These are phyloP conservation scores for Chionodraco myersi DNA, from an alignment of 2,113 vertebrate species.

Conservation along the genomic window DNA sequence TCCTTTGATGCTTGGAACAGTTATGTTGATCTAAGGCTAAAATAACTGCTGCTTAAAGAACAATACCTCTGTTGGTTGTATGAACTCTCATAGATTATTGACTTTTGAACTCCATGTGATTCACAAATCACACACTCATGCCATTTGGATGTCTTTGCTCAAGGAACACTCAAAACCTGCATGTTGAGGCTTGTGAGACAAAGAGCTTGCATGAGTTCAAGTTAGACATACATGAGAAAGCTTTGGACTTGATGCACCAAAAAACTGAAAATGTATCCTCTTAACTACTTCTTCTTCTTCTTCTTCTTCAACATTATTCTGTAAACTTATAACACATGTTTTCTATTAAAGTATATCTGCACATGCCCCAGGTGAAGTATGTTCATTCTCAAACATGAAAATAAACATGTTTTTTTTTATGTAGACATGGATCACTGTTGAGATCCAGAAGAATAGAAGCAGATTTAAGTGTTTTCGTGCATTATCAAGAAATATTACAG, in stretches of 20 bases:
- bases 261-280: background rate
- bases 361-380: background rate
- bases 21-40: background rate
- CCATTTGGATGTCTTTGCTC: conserved; percentile 9
- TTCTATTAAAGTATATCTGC: background rate
- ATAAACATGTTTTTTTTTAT: no score
- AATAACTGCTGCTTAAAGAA: background rate
- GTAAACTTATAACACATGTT: background rate
- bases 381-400: background rate
- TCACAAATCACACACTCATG: conserved; percentile 2
- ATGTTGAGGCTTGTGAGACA: conserved; percentile 42
- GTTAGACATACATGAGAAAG: background rate
- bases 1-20: background rate
- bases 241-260: background rate
- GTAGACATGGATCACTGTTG: no score
- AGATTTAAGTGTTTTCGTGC: background rate
- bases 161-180: background rate
- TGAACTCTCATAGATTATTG: background rate
- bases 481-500: background rate
- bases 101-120: background rate
- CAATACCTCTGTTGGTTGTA: background rate
- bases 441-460: no score
- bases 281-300: background rate
- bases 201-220: background rate
- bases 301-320: background rate